Percentiles rank a stretch among this genome's conserved stretches.
These are phyloP conservation scores for Sinocyclocheilus rhinocerous DNA, from an alignment of 2,113 vertebrate genomes.

Conservation along the genomic window DNA sequence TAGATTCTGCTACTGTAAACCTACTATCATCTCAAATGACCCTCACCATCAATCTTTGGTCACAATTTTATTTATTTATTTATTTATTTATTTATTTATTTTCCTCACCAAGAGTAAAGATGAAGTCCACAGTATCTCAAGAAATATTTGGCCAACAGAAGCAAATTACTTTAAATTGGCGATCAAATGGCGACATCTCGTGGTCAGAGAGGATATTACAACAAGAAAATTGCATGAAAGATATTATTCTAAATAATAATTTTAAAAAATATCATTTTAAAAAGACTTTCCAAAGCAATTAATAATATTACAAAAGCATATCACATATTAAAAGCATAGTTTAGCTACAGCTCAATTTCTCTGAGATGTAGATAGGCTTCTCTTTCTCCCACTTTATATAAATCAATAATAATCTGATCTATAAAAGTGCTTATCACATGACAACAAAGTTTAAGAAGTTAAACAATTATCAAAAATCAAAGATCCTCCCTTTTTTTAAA, in stretches of 20 bases:
- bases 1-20: neutral
- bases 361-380: neutral
- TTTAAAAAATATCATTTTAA: too few species aligned
- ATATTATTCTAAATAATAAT: too few species aligned
- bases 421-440: neutral
- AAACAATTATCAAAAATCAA: neutral
- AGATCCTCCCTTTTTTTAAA: neutral
- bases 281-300: too few species aligned
- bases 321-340: neutral
- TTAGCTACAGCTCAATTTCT: neutral
- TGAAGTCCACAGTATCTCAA: neutral
- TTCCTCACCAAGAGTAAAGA: neutral
- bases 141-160: neutral
- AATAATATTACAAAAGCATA: neutral
- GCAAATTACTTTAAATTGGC: neutral
- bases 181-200: slow-evolving; percentile 44
- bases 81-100: neutral
- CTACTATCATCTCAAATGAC: neutral
- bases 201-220: slow-evolving; percentile 10
- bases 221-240: neutral
- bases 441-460: neutral
- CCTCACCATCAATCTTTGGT: neutral
- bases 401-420: neutral
- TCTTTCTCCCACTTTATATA: too few species aligned
- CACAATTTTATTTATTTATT: neutral